phyloP scores from a whole-genome alignment of 1,140 invertebrate species.

The Temnothorax curvispinosus region DNA sequence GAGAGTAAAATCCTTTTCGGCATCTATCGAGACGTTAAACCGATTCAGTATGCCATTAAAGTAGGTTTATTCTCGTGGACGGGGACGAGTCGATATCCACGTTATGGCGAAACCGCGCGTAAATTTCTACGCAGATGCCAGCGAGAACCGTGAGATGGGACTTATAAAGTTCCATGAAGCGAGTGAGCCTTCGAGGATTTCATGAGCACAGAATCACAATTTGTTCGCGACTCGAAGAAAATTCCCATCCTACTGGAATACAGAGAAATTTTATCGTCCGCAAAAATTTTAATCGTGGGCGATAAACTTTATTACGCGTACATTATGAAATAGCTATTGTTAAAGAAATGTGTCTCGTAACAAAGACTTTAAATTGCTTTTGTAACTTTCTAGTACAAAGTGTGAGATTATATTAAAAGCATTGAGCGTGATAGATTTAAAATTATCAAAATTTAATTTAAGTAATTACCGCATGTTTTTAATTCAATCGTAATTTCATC shows the following conservation, averaged over 20 bases:
- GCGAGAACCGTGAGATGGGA: constrained; percentile 41
- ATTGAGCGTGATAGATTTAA: neutral
- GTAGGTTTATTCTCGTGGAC: constrained; percentile 47
- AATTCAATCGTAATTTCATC: neutral
- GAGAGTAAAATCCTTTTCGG: constrained; percentile 50
- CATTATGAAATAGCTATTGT: constrained; percentile 4
- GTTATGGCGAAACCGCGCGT: constrained; percentile 54
- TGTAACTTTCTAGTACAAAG: neutral
- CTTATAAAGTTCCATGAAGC: constrained; percentile 54
- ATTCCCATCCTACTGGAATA: constrained; percentile 8
- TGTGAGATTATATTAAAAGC: neutral
- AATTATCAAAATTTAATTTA: neutral
- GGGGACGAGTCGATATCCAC: constrained; percentile 28
- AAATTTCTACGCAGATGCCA: constrained; percentile 60
- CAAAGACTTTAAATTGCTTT: neutral
- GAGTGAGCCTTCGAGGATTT: constrained; percentile 19
- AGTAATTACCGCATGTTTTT: neutral
- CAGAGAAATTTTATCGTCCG: constrained; percentile 7
- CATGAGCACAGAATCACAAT: constrained; percentile 31
- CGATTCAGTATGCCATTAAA: constrained; percentile 60
- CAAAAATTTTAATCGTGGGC: constrained; percentile 25
- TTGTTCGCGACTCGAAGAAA: constrained; percentile 48
- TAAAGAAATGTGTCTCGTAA: neutral
- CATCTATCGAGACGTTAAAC: constrained; percentile 58
- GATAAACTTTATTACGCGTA: constrained; percentile 13